Evolutionary conservation across 1,140 invertebrate genomes (phyloP).

Genomic region (Pygmarrhopalites habei): DNA sequence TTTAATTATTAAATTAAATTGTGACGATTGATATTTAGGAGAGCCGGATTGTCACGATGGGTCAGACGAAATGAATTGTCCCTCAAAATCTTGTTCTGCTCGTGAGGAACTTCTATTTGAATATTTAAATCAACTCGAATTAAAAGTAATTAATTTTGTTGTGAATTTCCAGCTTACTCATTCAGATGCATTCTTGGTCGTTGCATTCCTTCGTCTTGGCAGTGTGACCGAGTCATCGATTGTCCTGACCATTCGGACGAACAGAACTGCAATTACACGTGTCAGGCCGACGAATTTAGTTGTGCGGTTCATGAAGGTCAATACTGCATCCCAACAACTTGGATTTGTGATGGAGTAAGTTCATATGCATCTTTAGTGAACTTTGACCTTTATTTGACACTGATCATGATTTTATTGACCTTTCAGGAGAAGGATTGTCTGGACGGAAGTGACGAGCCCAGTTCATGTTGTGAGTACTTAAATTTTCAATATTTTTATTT

Average conservation of each 20-base stretch:
- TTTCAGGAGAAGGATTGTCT: constrained; percentile 71
- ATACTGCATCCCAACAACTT: constrained; percentile 15
- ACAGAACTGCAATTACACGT: constrained; percentile 54
- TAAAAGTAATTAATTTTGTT: no score
- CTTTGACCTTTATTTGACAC: no score
- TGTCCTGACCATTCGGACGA: constrained; percentile 89
- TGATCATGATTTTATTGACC: no score
- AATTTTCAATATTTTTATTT: no score
- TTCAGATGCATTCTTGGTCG: constrained; percentile 59
- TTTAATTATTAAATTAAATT: no score
- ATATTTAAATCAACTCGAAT: no score
- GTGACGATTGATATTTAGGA: no score
- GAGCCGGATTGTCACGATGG: constrained; percentile 19
- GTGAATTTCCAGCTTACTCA: no score
- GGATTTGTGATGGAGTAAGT: constrained; percentile 70
- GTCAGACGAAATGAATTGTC: constrained; percentile 44
- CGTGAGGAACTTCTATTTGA: no score
- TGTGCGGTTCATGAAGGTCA: constrained; percentile 46
- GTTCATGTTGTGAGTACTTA: constrained; percentile 7
- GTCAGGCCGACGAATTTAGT: constrained; percentile 66
- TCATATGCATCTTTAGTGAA: no score
- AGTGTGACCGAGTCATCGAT: constrained; percentile 81
- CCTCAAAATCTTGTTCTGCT: constrained; percentile 56
- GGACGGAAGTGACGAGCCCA: constrained; percentile 70
- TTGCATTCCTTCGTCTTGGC: constrained; percentile 61